These are phyloP conservation scores for Cydia fagiglandana DNA, from an alignment of 1,140 invertebrate genomes.

Conservation along the genomic window DNA sequence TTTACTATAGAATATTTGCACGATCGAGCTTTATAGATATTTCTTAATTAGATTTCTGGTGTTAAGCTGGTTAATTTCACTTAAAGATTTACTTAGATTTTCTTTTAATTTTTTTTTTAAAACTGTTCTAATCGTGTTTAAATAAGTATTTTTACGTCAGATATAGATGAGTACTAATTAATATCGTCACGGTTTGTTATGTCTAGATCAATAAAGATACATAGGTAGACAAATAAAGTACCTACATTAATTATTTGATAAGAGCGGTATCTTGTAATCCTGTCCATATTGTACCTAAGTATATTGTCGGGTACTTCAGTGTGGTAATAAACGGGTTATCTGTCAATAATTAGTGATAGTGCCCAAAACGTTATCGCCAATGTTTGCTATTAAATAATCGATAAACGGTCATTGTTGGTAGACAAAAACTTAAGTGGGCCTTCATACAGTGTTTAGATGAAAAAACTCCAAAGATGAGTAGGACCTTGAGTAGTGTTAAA, in stretches of 20 bases:
- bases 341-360: constrained; percentile 73
- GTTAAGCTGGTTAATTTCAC: not conserved
- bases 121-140: not conserved
- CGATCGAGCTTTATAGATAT: constrained; percentile 27
- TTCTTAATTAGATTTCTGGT: constrained; percentile 28
- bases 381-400: constrained; percentile 79
- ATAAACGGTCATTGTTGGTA: constrained; percentile 69
- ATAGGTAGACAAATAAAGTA: constrained; percentile 26
- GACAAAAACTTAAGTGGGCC: not conserved
- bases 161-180: constrained; percentile 35
- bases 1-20: constrained; percentile 28
- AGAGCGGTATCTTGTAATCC: constrained; percentile 25
- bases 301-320: constrained; percentile 65
- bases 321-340: constrained; percentile 69
- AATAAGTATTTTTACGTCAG: not conserved
- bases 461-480: not conserved
- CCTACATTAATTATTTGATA: constrained; percentile 25
- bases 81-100: not conserved
- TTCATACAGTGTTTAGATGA: not conserved
- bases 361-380: constrained; percentile 69
- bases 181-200: not conserved
- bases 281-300: constrained; percentile 37
- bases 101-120: not conserved
- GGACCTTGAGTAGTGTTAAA: not conserved
- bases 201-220: not conserved